Evolutionary conservation across 2,888 invertebrate genomes (phyloP), one percentile per base, ranked within the genome.

Genomic region (Hypercompe scribonia): DNA sequence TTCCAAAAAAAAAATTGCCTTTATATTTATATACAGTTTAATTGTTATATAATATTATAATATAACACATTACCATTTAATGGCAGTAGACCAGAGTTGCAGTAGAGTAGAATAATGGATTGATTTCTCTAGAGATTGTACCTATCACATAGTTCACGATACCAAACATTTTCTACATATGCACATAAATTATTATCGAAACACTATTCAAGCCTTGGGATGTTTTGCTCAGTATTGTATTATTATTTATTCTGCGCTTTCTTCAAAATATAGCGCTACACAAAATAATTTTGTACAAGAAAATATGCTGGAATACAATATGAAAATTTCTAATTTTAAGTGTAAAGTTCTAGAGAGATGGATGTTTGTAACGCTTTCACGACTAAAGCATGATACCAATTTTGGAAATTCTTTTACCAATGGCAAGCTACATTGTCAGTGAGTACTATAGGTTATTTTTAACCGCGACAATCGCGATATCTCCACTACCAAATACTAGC

Each of bases 31-130:
- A 28, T n/a, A 28, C 28, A 58, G 28, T 28, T 58, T 58, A 3
- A 58, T 58, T 13, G n/a, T 28, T 28, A 28, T 58, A 2, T 13
- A 58, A 28, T 58, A 58, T 13, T 28, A 28, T 58, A 58, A 11
- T 58, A 13, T 39, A 74, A 64, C 65, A 54, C 54, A 42, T 36
- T 66, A 68, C 39, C 36, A 46, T 74, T 68, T 64, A 74, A 50
- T 36, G 36, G 28, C 15, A 65, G 65, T 63, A 64, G 42, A 15
- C 33, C n/a, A n/a, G n/a, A n/a, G n/a, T n/a, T n/a, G n/a, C n/a
- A n/a, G n/a, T n/a, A n/a, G n/a, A n/a, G n/a, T 36, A 21, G 50
- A n/a, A 36, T n/a, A n/a, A 69, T 61, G 2, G 18, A 3, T 24
- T 70, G 54, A 70, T 70, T 65, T 70, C 70, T 54, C 70, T 36